phyloP scores from a whole-genome alignment of 1,140 invertebrate species.

The Drosophila neocordata region DNA sequence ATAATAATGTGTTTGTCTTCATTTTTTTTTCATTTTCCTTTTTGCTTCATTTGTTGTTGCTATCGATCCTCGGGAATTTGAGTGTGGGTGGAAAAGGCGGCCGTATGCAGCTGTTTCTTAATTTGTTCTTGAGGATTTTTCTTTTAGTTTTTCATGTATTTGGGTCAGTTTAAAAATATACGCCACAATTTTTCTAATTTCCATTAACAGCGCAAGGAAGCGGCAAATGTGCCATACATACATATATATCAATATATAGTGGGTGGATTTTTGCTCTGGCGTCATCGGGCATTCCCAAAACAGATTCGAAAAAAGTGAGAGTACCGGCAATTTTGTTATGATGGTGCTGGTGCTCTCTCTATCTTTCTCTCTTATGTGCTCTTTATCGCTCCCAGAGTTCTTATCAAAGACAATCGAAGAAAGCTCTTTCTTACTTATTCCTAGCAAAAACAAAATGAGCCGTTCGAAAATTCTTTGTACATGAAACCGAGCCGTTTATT shows the following conservation, averaged over 20 bases:
- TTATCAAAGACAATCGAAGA: conserved; percentile 41
- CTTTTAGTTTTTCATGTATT: conserved; percentile 36
- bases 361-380: conserved; percentile 1
- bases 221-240: conserved; percentile 9
- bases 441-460: conserved; percentile 35
- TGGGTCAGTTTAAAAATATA: conserved; percentile 75
- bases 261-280: conserved; percentile 2
- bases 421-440: conserved; percentile 40
- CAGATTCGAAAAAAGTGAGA: conserved; percentile 17
- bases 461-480: conserved; percentile 46
- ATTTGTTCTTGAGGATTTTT: conserved; percentile 66
- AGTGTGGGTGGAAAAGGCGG: conserved; percentile 31
- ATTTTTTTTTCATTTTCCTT: conserved; percentile 1
- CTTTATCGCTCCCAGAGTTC: conserved; percentile 10
- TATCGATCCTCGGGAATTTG: conserved; percentile 3
- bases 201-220: conserved; percentile 58
- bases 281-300: conserved; percentile 18
- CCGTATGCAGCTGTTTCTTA: conserved; percentile 47
- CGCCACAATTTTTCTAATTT: conserved; percentile 54
- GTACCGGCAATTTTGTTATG: conserved; percentile 33
- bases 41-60: neutral
- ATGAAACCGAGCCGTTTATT: conserved; percentile 48
- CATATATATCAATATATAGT: neutral
- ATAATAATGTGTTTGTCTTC: neutral
- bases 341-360: neutral